Evolutionary conservation across 2,797 vertebrate genomes (phyloP), one percentile per base, ranked within the genome.

Genomic region (Enteromius anoplus): DNA sequence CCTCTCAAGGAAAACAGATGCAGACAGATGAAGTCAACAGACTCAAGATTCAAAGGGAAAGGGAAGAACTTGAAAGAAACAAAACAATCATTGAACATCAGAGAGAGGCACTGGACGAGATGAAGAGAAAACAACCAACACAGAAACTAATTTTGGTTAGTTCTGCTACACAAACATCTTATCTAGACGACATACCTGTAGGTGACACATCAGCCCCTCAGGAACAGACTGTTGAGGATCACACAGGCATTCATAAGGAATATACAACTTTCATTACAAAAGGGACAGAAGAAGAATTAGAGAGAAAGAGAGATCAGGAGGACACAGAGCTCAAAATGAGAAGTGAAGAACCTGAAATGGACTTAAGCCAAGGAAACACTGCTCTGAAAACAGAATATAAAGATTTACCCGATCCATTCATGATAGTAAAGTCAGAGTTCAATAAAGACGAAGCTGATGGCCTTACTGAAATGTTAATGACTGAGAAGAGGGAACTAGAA

Each of bases 161-260:
- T 73, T 81, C 69, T 26, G 26, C 29, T 23, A 64, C 80, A 49
- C 80, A 81, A 73, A 81, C 80, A 72, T 49, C 69, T 81, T 29
- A 49, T 23, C 11, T 64, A 23, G 55, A 62, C 2, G 8, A 81
- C 19, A 60, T 17, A 21, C 6, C 7, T 42, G 34, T 23, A 5
- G 12, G 65, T 26, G 78, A 80, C 65, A 58, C 64, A 34, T 45
- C 68, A 80, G 17, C 37, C 51, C 9, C 15, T 60, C 76, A 51
- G 26, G 77, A 60, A 72, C 40, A 34, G 21, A 60, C 23, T 4
- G 6, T 21, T 70, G 76, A 71, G n/a, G 34, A 78, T 42, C 55
- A 55, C 1, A 42, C 5, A 71, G 65, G 64, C 12, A 79, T 72
- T 37, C 26, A 15, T 72, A 78, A 49, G 68, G 34, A 19, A 60